Base-by-base conservation (phyloP, 2,888 invertebrate species). In the Orthosia gothica region DNA sequence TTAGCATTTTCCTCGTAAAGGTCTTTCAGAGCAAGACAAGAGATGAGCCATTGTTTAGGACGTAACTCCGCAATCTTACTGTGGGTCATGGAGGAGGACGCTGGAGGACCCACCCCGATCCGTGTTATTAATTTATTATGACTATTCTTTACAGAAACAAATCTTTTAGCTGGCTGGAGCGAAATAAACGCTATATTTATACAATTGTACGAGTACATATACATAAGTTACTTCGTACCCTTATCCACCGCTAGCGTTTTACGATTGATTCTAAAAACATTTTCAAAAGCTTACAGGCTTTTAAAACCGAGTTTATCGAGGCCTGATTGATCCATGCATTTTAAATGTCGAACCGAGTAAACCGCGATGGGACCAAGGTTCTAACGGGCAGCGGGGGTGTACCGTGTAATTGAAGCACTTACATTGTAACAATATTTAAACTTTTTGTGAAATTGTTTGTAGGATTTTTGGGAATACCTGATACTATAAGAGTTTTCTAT, bases 281-380 rank as follows among this genome's bases (percentile, higher is more conserved):
- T 82, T 69, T 62, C 40, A 57, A 16, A 68, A 64, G 67, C 66
- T 68, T n/a, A 77, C 23, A 47, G 49, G 66, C 70, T 69, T 68
- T 66, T 47, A 54, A 67, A 75, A 75, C 13, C 59, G n/a, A 55
- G 52, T 74, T 78, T 70, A 82, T 78, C 20, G 52, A 64, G 18
- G 26, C 18, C 55, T 49, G 82, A 78, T 82, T 78, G 64, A 74
- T 79, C 70, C 55, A 68, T 82, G 63, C 82, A 82, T 79, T 82
- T 74, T 79, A 81, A 81, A 81, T 74, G 59, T 67, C 32, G 18
- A 12, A 57, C 1, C 49, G 49, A 57, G 4, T 18, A 55, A 16
- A 16, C n/a, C 20, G 54, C 26, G n/a, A 13, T 77, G 32, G 45
- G 54, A 32, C 59, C 23, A 1, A 62, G 45, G 63, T 32, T 12